These are phyloP conservation scores for Remorina albescens DNA, from an alignment of 2,797 vertebrate species.

Conservation along the genomic window DNA sequence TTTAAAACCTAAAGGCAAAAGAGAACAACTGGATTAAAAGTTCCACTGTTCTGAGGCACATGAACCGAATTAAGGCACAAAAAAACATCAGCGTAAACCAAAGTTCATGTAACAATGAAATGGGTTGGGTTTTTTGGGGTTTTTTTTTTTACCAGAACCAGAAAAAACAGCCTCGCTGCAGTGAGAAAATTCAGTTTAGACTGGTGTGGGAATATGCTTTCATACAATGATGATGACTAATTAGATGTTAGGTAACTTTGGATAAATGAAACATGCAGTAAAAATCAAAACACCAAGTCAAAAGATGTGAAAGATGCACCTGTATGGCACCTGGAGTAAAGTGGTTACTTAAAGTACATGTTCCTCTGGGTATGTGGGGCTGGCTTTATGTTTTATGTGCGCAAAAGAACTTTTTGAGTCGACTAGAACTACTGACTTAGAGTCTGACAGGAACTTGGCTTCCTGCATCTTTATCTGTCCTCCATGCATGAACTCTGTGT, in stretches of 20 bases:
- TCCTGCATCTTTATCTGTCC: conserved; percentile 40
- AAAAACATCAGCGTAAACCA: conserved; percentile 24
- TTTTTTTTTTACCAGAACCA: no score
- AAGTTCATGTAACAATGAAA: conserved; percentile 22
- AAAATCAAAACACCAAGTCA: conserved; percentile 50
- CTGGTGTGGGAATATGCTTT: conserved; percentile 50
- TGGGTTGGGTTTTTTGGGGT: no score
- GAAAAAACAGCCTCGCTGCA: neutral
- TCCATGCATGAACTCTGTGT: conserved; percentile 25
- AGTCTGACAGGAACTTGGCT: conserved; percentile 27
- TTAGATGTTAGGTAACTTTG: conserved; percentile 38
- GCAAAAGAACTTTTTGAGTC: conserved; percentile 26
- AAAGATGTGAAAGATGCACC: conserved; percentile 60
- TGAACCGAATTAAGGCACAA: conserved; percentile 28
- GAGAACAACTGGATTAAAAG: conserved; percentile 32
- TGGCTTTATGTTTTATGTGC: conserved; percentile 4
- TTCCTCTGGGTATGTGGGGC: conserved; percentile 27
- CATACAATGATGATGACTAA: conserved; percentile 31
- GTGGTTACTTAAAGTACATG: conserved; percentile 4
- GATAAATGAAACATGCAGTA: conserved; percentile 47
- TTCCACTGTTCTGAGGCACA: conserved; percentile 32
- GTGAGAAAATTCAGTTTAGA: conserved; percentile 14
- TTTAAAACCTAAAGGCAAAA: no score
- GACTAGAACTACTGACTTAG: conserved; percentile 28
- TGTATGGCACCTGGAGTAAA: conserved; percentile 36